A percentile compares a stretch with the other conserved stretches of the same genome.
Evolutionary conservation across 2,113 vertebrate genomes (phyloP).

Genomic region (Equus quagga): DNA sequence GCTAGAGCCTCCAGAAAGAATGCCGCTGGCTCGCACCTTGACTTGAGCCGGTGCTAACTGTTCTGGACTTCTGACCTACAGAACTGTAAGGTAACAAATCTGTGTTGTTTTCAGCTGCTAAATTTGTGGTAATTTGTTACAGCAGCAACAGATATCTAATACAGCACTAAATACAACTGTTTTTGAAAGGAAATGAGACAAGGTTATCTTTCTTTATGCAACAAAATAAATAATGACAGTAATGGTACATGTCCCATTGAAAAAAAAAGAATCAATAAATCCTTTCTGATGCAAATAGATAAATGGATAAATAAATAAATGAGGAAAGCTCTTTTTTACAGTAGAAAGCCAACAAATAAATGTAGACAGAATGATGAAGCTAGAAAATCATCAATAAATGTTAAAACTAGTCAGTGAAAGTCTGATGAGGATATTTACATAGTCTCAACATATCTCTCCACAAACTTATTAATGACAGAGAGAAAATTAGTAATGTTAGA

Average conservation of each 20-base stretch:
- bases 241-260: background rate
- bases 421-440: background rate
- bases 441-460: background rate
- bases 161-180: background rate
- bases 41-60: background rate
- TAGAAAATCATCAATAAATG: constrained; percentile 5
- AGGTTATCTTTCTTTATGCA: background rate
- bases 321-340: background rate
- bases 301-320: background rate
- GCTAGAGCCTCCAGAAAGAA: background rate
- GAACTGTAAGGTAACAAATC: background rate
- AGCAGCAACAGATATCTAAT: background rate
- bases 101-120: background rate
- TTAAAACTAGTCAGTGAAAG: background rate
- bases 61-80: background rate
- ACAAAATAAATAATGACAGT: background rate
- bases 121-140: background rate
- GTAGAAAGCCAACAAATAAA: constrained; percentile 32
- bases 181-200: constrained; percentile 18
- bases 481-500: background rate
- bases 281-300: background rate
- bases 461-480: background rate
- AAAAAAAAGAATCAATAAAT: background rate
- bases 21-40: background rate
- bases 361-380: background rate